phyloP scores from a whole-genome alignment of 1,140 invertebrate genomes.

The Melanaphis sacchari region DNA sequence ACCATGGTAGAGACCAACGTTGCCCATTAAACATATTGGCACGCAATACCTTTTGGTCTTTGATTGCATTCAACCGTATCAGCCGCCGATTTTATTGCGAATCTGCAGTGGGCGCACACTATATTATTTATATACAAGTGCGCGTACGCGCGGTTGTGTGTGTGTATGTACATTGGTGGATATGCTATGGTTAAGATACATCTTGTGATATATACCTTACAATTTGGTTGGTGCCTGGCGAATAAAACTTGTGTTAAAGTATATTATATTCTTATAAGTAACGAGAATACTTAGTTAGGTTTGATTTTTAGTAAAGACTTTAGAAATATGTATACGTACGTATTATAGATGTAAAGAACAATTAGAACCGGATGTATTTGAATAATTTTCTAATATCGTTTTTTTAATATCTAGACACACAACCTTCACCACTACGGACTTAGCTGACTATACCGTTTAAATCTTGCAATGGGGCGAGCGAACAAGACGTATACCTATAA shows the following conservation, averaged over 20 bases:
- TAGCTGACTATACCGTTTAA: no score
- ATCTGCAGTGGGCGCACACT: not conserved
- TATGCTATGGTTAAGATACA: not conserved
- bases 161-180: no score
- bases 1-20: not conserved
- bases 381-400: no score
- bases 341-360: no score
- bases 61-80: slow-evolving; percentile 24
- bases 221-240: not conserved
- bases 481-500: no score
- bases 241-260: not conserved
- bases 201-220: not conserved
- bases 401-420: no score
- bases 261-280: no score
- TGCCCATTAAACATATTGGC: slow-evolving; percentile 26
- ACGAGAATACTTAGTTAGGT: not conserved
- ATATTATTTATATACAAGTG: not conserved
- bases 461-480: no score
- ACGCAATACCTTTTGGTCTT: not conserved
- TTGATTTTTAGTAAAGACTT: not conserved
- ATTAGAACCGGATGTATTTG: no score
- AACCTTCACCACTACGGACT: no score
- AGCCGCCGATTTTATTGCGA: not conserved
- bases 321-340: not conserved
- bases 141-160: not conserved